Conservation (phyloP, 2,113 vertebrate genomes). For the Pituophis catenifer region DNA sequence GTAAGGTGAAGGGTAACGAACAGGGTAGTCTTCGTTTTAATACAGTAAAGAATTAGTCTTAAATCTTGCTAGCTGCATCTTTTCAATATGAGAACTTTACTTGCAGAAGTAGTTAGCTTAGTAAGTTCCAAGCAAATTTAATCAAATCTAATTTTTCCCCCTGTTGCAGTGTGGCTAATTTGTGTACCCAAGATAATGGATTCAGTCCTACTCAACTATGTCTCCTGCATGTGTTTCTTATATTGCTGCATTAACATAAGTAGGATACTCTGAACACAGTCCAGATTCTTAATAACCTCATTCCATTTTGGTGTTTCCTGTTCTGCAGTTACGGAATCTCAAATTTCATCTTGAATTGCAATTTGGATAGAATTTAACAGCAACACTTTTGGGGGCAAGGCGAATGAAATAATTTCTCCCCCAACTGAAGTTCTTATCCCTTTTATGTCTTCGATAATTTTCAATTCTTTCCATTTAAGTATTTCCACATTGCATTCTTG, state of each 20-base stretch:
- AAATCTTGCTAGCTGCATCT: not conserved
- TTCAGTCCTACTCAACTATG: not conserved
- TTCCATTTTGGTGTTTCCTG: not conserved
- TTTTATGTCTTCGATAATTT: slow-evolving; percentile 1
- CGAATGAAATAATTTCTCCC: not conserved
- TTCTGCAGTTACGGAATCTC: not conserved
- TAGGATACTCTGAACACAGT: not conserved
- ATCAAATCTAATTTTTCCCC: not conserved
- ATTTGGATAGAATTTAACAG: not conserved
- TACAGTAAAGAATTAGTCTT: not conserved
- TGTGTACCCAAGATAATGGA: not conserved
- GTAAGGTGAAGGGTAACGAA: not conserved
- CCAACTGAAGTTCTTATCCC: not conserved
- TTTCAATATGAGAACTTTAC: not conserved
- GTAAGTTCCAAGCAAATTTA: not conserved
- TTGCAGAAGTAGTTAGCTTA: not conserved
- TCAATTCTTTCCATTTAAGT: slow-evolving; percentile 7
- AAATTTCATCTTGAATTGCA: not conserved
- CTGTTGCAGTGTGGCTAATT: not conserved
- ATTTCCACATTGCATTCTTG: not conserved
- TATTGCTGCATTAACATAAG: not conserved
- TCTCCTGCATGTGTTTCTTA: not conserved
- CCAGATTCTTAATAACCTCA: not conserved
- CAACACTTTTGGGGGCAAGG: not conserved
- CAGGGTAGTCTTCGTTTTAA: not conserved